A percentile compares a stretch with the other conserved stretches of the same genome.
These are phyloP conservation scores for Brachionus rubens DNA, from an alignment of 1,140 invertebrate species.

Conservation along the genomic window DNA sequence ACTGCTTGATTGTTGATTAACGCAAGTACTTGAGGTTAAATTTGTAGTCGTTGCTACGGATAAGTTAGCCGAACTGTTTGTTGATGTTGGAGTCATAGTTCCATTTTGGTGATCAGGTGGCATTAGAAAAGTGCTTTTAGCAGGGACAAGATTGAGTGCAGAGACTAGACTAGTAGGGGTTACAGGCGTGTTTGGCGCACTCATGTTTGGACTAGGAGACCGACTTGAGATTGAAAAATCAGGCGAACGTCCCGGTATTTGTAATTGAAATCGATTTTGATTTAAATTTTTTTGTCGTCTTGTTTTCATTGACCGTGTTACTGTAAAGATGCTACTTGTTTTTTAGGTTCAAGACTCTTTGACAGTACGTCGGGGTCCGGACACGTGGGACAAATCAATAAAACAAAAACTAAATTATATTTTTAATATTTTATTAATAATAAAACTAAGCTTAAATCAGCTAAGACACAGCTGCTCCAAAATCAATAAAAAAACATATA, in stretches of 20 bases:
- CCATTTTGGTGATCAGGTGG: slow-evolving; percentile 1
- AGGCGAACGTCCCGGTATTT: slow-evolving; percentile 9
- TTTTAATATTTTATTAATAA: no score
- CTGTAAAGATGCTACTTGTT: no score
- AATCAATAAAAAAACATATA: no score
- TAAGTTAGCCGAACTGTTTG: slow-evolving; percentile 18
- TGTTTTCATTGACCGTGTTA: background rate
- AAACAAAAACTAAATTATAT: no score
- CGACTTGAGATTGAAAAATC: slow-evolving; percentile 34
- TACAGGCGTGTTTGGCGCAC: slow-evolving; percentile 4
- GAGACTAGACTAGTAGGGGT: slow-evolving; percentile 39
- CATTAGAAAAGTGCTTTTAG: slow-evolving; percentile 2
- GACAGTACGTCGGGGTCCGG: no score
- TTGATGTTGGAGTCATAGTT: slow-evolving; percentile 17
- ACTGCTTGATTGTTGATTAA: slow-evolving; percentile 18
- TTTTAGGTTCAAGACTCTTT: no score
- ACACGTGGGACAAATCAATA: no score
- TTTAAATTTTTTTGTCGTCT: background rate
- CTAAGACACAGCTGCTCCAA: no score
- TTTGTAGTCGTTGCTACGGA: slow-evolving; percentile 20
- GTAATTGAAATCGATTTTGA: slow-evolving; percentile 11
- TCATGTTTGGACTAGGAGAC: slow-evolving; percentile 27
- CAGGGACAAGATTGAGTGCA: background rate
- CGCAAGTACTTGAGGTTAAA: slow-evolving; percentile 7
- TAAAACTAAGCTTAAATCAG: no score